Base-by-base conservation (phyloP, 1,140 invertebrate genomes). In the Drosophila navojoa region DNA sequence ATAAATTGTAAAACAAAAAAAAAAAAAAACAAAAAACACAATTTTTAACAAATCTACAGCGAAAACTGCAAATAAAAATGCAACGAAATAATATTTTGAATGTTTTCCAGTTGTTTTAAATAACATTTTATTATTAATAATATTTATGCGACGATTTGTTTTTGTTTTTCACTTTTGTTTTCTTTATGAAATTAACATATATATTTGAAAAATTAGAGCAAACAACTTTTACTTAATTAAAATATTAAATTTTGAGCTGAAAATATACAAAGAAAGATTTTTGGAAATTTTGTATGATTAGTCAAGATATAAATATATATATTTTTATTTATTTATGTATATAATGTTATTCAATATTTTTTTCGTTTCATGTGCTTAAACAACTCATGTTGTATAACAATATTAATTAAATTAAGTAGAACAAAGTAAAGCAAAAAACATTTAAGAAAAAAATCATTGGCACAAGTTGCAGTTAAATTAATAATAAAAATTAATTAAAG, bases 401-500 rank as follows among this genome's bases (percentile, higher is more conserved):
- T 50, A 78, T 80, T 59, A 57, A 62, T 76, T 16, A 45, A 57
- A 81, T 78, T 67, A 40, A 55, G 64, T 74, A 68, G 52, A 71
- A 81, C 76, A 52, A 79, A 79, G 87, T 79, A 73, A 86, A 69
- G 71, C 76, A 72, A 69, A 80, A 72, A 69, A 80, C 60, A 60
- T 79, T 71, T 53, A 76, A 11, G 35, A 45, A n/a, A 79, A 67
- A 79, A 86, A 91, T 91, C 85, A 91, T 91, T 91, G 90, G 90
- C 90, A 91, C 90, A 91, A 91, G 82, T 91, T 91, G 90, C 90
- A 91, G 85, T 91, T 85, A 90, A 91, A 89, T 80, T 84, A 89
- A 80, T 69, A 78, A 71, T 63, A 71, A 70, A 53, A 74, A 72
- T 49, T 57, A 55, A 71, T 73, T 77, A 81, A n/a, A 25, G 7